Evolutionary conservation across 2,888 invertebrate species (phyloP).

Genomic region (Dastarcus helophoroides): DNA sequence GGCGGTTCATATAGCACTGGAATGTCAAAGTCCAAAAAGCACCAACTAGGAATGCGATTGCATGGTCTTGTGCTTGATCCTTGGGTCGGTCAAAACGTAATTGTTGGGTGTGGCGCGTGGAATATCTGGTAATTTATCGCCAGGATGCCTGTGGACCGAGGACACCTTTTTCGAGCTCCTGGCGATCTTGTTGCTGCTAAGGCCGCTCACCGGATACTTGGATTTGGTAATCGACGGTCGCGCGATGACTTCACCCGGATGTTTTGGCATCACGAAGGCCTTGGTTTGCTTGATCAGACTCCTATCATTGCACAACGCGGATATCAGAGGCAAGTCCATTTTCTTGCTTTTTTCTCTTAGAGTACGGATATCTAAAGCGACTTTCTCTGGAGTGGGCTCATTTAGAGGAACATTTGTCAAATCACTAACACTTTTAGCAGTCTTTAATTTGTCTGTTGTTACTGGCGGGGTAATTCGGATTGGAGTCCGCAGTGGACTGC

Average conservation of each 20-base stretch:
- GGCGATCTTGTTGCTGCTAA: conserved; percentile 46
- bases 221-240: conserved; percentile 37
- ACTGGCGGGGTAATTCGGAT: conserved; percentile 4
- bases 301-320: conserved; percentile 86
- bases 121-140: conserved; percentile 61
- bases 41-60: conserved; percentile 32
- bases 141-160: conserved; percentile 57
- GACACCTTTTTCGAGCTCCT: conserved; percentile 47
- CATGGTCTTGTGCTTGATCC: conserved; percentile 35
- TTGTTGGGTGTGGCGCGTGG: conserved; percentile 60
- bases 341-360: conserved; percentile 81
- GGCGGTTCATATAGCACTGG: not conserved
- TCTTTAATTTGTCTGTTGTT: conserved; percentile 3
- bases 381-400: conserved; percentile 15
- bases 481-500: too few species aligned
- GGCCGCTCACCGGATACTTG: conserved; percentile 57
- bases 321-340: conserved; percentile 81
- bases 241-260: conserved; percentile 33
- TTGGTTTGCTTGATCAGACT: conserved; percentile 81
- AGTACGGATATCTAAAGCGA: conserved; percentile 62
- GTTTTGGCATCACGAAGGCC: conserved; percentile 70
- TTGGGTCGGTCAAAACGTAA: conserved; percentile 44
- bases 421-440: conserved; percentile 10
- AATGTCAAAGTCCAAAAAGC: conserved; percentile 5
- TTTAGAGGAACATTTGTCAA: conserved; percentile 4